Base-by-base conservation (phyloP, 2,888 invertebrate species). In the Oxytorus armatus region DNA sequence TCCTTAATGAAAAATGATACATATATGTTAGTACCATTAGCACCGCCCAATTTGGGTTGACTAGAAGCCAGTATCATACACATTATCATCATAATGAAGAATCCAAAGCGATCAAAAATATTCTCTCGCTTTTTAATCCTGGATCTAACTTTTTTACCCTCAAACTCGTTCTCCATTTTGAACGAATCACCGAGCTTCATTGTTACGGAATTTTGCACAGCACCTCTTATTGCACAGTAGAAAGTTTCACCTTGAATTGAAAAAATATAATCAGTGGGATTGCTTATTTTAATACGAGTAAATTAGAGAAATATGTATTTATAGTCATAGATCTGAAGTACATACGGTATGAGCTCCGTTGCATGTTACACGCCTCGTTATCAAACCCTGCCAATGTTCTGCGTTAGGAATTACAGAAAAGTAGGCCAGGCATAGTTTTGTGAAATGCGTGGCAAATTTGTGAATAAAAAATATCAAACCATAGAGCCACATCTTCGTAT, bases 21-120 rank as follows among this genome's bases (percentile, higher is more conserved):
- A 10, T 44, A 63, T 49, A 39, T 42, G 23, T 14, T 14, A 14
- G 29, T 83, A 89, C 89, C 89, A 82, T 88, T 87, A 16, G 88
- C 87, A 82, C 89, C 89, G n/a, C 90, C 90, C 49, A 91, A 83
- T 66, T 87, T 84, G 8, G 91, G 89, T 75, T 85, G 86, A 79
- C 89, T 81, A 21, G 91, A 90, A 25, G 91, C 91, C 72, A 90
- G 77, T 53, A 90, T 73, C 88, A 91, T 91, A 78, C 91, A 91
- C 21, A 85, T 57, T 42, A 91, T 86, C 88, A 91, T 89, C 65
- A 87, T 83, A 61, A 88, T 79, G 69, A 91, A 90, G 80, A 90
- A 91, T 80, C 89, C 87, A 77, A 90, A 91, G 73, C 87, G 86
- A 65, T 86, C 75, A 69, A 90, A 69, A 25, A 79, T 51, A 70